These are phyloP conservation scores for Sialia sialis DNA, from an alignment of 2,113 vertebrate genomes.

Conservation along the genomic window DNA sequence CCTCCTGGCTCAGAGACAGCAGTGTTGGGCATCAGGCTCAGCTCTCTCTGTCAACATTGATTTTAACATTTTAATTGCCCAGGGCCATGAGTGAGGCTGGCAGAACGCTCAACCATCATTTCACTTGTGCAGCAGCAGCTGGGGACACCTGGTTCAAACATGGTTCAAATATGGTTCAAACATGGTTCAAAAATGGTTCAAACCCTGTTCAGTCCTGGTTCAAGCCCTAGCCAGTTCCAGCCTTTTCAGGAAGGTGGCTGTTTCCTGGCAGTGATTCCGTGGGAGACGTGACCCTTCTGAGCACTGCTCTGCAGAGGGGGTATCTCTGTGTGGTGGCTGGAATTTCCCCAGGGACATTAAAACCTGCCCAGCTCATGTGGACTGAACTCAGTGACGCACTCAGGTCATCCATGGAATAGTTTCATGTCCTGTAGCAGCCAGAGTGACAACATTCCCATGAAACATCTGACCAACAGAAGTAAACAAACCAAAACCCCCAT, in stretches of 20 bases:
- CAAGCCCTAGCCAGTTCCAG: background rate
- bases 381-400: background rate
- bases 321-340: background rate
- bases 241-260: background rate
- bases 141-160: background rate
- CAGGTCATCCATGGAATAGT: background rate
- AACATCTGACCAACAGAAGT: background rate
- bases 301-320: background rate
- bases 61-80: background rate
- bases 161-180: background rate
- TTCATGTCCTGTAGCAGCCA: background rate
- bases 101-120: background rate
- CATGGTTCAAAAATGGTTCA: too few relatives aligned
- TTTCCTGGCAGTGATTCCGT: accelerated
- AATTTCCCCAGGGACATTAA: background rate
- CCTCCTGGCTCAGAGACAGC: background rate
- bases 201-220: background rate
- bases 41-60: background rate
- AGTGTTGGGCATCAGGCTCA: background rate
- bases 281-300: accelerated
- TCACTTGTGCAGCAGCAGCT: background rate
- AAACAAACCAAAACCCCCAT: background rate
- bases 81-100: background rate
- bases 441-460: background rate
- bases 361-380: background rate